phyloP scores from a whole-genome alignment of 2,888 invertebrate species.

The Pristionchus mayeri region DNA sequence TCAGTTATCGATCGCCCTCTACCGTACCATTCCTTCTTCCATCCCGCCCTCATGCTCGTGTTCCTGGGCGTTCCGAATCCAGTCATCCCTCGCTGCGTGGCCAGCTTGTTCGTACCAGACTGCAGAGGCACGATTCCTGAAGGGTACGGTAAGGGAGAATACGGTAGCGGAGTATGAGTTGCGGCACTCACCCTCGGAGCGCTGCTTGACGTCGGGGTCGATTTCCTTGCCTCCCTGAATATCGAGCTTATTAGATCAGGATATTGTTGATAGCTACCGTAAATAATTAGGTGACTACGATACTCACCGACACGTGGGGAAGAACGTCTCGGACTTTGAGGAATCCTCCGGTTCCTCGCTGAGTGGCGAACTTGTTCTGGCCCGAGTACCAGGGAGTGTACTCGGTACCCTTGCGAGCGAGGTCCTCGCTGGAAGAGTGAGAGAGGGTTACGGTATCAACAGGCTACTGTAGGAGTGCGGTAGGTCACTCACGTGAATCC shows the following conservation, averaged over 20 bases:
- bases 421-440: slow-evolving; percentile 69
- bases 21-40: slow-evolving; percentile 76
- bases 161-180: neutral
- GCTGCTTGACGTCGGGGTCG: slow-evolving; percentile 71
- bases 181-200: slow-evolving; percentile 68
- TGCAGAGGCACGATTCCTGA: slow-evolving; percentile 77
- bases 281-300: neutral
- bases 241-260: too few species aligned
- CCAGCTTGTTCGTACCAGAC: slow-evolving; percentile 80
- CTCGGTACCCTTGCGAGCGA: slow-evolving; percentile 73
- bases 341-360: slow-evolving; percentile 75
- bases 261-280: too few species aligned
- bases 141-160: neutral
- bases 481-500: slow-evolving; percentile 61
- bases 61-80: slow-evolving; percentile 80
- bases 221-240: slow-evolving; percentile 73
- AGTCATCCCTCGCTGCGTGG: slow-evolving; percentile 79
- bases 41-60: slow-evolving; percentile 69
- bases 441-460: slow-evolving; percentile 4
- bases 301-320: slow-evolving; percentile 67
- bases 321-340: slow-evolving; percentile 75
- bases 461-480: neutral
- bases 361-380: slow-evolving; percentile 76
- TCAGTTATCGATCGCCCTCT: neutral
- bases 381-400: slow-evolving; percentile 76